Percentiles rank a stretch among this genome's conserved stretches.
These are phyloP conservation scores for Drosophila malerkotliana DNA, from an alignment of 1,140 invertebrate genomes.

Conservation along the genomic window DNA sequence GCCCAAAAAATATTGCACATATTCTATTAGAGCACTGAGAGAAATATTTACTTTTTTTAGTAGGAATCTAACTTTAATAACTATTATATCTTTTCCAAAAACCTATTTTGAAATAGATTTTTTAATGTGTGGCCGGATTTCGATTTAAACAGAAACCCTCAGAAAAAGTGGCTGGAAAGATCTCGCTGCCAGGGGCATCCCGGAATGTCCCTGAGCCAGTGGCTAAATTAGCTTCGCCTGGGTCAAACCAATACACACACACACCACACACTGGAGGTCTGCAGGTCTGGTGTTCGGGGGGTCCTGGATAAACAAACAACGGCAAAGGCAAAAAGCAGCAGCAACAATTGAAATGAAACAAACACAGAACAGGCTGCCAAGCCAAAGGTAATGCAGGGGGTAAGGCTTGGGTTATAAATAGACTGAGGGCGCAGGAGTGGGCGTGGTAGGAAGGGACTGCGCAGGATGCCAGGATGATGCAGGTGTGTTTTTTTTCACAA, in stretches of 20 bases:
- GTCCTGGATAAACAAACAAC: conserved; percentile 29
- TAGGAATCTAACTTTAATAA: no score
- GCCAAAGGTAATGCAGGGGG: conserved; percentile 29
- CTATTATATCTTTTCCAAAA: no score
- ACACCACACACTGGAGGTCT: conserved; percentile 9
- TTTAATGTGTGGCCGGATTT: conserved; percentile 19
- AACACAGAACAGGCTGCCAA: conserved; percentile 51
- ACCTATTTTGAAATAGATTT: no score
- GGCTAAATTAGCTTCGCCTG: conserved; percentile 64
- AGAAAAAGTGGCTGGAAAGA: conserved; percentile 23
- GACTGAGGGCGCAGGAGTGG: conserved; percentile 17
- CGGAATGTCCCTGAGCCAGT: conserved; percentile 55
- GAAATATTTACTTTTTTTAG: neutral
- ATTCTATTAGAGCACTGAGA: conserved; percentile 14
- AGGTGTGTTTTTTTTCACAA: neutral
- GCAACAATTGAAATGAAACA: conserved; percentile 73
- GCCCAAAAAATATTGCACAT: conserved; percentile 7
- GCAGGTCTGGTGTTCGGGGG: neutral
- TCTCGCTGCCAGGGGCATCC: conserved; percentile 45
- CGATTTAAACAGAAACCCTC: conserved; percentile 49
- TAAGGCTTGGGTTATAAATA: conserved; percentile 38
- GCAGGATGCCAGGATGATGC: neutral
- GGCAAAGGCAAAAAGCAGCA: conserved; percentile 24
- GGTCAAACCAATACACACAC: conserved; percentile 43
- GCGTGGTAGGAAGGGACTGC: neutral